These are phyloP conservation scores for Dascillus cervinus DNA, from an alignment of 2,888 invertebrate genomes.

Conservation along the genomic window DNA sequence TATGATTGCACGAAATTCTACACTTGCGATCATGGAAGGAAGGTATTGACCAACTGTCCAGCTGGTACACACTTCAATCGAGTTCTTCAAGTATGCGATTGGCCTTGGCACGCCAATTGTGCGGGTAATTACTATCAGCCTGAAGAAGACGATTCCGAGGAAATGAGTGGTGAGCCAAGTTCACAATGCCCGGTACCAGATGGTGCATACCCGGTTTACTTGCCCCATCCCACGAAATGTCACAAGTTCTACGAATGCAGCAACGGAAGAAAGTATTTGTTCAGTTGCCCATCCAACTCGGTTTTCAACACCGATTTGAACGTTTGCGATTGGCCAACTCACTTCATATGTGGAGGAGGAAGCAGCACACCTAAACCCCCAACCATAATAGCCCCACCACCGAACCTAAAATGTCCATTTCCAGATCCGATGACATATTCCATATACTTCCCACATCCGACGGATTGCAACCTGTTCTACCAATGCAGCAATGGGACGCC, in stretches of 20 bases:
- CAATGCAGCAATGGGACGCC: neutral
- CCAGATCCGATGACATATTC: neutral
- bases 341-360: neutral
- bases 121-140: no score
- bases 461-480: neutral
- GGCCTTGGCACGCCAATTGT: slow-evolving; percentile 13
- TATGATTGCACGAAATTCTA: slow-evolving; percentile 14
- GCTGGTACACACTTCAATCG: slow-evolving; percentile 15
- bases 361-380: neutral
- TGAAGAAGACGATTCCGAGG: no score
- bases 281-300: neutral
- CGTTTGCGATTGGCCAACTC: neutral
- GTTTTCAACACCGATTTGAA: neutral
- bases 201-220: slow-evolving; percentile 1
- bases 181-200: no score
- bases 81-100: slow-evolving; percentile 14
- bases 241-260: slow-evolving; percentile 13
- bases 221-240: slow-evolving; percentile 10
- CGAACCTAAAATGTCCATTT: no score
- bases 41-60: slow-evolving; percentile 8
- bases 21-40: slow-evolving; percentile 10
- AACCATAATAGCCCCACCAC: no score
- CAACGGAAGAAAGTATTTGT: slow-evolving; percentile 4
- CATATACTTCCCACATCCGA: slow-evolving; percentile 1
- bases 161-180: no score